Conservation (phyloP, 2,113 vertebrate species). For the Centrocercus urophasianus region DNA sequence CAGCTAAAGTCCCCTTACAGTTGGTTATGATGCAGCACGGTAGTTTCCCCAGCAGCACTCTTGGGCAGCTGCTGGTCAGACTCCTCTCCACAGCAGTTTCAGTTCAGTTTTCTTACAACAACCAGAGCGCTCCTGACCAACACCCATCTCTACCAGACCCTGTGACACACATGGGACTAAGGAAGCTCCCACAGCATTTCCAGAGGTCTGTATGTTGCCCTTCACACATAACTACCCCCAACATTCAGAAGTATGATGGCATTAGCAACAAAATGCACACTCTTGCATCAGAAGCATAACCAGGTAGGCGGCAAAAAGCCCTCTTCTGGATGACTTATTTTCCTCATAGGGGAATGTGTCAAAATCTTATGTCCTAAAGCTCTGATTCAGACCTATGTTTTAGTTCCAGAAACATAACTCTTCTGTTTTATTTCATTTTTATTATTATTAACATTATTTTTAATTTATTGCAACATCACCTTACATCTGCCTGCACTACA, state of each 20-base stretch:
- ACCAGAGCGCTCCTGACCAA: background rate
- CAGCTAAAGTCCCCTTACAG: background rate
- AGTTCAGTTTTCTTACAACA: conserved; percentile 50
- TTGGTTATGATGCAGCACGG: background rate
- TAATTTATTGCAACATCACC: background rate
- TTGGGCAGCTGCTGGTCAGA: background rate
- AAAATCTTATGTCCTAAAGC: background rate
- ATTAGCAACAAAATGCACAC: background rate
- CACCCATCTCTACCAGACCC: background rate
- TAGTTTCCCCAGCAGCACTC: conserved; percentile 22
- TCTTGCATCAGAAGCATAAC: background rate
- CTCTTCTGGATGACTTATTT: background rate
- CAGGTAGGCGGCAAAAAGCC: background rate
- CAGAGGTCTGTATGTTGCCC: background rate
- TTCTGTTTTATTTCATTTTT: background rate
- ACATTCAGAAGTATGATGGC: background rate
- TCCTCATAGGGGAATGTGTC: background rate
- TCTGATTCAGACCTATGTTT: background rate
- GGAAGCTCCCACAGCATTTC: background rate
- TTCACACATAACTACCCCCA: background rate
- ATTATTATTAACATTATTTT: background rate
- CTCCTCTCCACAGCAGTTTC: conserved; percentile 45
- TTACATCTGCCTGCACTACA: background rate
- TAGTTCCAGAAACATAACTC: background rate
- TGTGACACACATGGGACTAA: background rate